Base-by-base conservation (phyloP, 92 coral and sea anemone genomes). In the Porites evermanni region DNA sequence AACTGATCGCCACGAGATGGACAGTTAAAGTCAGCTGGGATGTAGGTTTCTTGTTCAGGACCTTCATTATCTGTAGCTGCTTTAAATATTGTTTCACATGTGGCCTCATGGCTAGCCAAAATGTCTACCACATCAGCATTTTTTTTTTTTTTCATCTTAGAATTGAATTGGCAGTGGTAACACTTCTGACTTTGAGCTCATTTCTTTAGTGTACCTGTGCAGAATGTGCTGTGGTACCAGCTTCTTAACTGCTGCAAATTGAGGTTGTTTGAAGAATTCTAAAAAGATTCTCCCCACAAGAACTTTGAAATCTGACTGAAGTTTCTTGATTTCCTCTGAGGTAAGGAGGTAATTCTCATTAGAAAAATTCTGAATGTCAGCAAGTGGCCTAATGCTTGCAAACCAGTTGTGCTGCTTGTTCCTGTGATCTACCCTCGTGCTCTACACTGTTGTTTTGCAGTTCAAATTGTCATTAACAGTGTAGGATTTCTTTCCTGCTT, bases 41-140 rank as follows among this genome's bases (percentile, higher is more conserved):
- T 70, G 75, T 32, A 29, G 17, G 13, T 29, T 12, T 52, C 79
- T 19, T 21, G 26, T 32, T 53, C 79, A 67, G 21, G 12, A 18
- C 72, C 72, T 18, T 67, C 72, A n/a, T 32, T 32, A 32, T 32
- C 44, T 5, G 16, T 75, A 64, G 64, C 79, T 18, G 60, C 79
- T 53, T 75, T 75, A 29, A 53, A 75, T 52, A 74, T 84, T 23
- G 38, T 44, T 63, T 84, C 82, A 47, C 75, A 72, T 0, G 58
- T 23, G 21, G 54, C 70, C 64, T 84, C 88, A 75, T 58, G 64
- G 72, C 47, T 21, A 14, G 67, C 88, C 74, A 84, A 32, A 65
- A 84, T 75, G 53, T 84, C 88, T 8, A 84, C 82, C 67, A 84
- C 82, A 64, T 84, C 88, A 16, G 54, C 21, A 74, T 84, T 51